Evolutionary conservation across 2,888 invertebrate species (phyloP), one percentile per base, ranked within the genome.

Genomic region (Ischnus inquisitorius): DNA sequence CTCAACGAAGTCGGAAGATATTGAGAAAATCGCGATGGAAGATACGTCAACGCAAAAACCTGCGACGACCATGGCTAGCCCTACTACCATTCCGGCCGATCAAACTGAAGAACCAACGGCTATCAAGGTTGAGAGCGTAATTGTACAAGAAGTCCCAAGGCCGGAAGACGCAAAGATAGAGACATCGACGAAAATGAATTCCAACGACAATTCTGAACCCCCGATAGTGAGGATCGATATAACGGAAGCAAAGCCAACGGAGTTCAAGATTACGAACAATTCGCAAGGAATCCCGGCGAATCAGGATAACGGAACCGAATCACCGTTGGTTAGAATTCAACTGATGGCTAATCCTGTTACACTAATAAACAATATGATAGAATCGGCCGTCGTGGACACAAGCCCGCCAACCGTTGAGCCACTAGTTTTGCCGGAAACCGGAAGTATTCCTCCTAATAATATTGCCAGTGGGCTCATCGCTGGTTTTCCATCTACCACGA

Each of bases 381-480:
- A 88, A 22, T 88, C 88, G 25, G 79, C 84, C 0, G 76, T 19
- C 16, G 65, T 76, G 22, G 65, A 79, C 25, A 65, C 39, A 16
- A 57, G 34, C 16, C 75, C 65, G 1, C 81, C 88, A 4, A 80
- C 86, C 41, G 48, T 85, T 12, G 85, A 34, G 2, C 69, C 74
- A 8, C 39, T 90, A 28, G 87, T 67, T 74, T 82, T 91, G 16
- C 89, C 91, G 5, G 82, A 80, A 41, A 54, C 77, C 4, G 87
- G 78, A 81, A 79, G 71, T 46, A 72, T 82, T 28, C 60, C 75
- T 8, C 76, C 82, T 8, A 86, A 85, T 74, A 85, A 84, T 14
- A 82, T 92, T 14, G 91, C 89, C 1, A 92, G 92, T 83, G 88
- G 91, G 28, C 83, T 92, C 0, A 91, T 92, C 22, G 92, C 92